Conservation (phyloP, 2,888 invertebrate species). For the Epirrita christyi region DNA sequence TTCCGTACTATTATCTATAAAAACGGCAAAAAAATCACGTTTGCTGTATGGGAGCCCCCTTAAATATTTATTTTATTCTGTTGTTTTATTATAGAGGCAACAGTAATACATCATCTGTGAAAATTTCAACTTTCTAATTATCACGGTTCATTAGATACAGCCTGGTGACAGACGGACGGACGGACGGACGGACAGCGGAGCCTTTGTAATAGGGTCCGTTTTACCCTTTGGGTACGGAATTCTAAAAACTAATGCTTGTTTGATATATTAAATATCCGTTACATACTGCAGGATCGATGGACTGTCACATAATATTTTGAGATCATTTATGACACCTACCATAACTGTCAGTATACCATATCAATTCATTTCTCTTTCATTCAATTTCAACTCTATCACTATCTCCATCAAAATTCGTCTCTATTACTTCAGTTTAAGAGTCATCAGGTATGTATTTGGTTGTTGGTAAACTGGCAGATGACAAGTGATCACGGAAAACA, state of each 20-base stretch:
- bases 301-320: conserved; percentile 67
- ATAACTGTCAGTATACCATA: conserved; percentile 65
- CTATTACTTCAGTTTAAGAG: conserved; percentile 42
- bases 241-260: neutral
- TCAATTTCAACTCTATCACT: conserved; percentile 30
- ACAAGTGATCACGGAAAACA: conserved; percentile 76
- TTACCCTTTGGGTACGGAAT: no score
- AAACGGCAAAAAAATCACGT: no score
- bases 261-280: conserved; percentile 1
- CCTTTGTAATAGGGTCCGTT: no score
- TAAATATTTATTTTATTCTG: no score
- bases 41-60: no score
- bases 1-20: no score
- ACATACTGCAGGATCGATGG: conserved; percentile 66
- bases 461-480: conserved; percentile 58
- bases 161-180: no score
- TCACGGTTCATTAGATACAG: no score
- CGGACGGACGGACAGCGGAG: no score
- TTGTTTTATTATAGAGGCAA: no score
- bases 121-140: no score
- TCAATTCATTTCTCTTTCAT: conserved; percentile 67
- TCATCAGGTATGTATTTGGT: conserved; percentile 7
- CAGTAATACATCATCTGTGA: no score
- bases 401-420: conserved; percentile 43
- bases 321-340: conserved; percentile 72